Evolutionary conservation across 1,140 invertebrate genomes (phyloP), one percentile per base, ranked within the genome.

Genomic region (Wasmannia auropunctata): DNA sequence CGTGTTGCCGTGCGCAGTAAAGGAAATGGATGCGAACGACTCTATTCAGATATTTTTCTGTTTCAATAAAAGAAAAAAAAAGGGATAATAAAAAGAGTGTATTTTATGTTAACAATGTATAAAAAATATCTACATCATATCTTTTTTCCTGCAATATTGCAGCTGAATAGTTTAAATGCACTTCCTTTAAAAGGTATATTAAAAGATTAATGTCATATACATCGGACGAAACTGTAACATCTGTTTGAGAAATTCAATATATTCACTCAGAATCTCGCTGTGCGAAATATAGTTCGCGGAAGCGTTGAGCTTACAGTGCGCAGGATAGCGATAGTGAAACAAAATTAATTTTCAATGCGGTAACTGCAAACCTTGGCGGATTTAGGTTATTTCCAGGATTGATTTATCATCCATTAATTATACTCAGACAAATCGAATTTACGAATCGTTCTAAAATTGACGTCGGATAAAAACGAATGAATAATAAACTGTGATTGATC

Each of bases 331-430:
- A 40, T 56, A n/a, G 63, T 37, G 34, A 58, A 81, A 72, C 65
- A 31, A 81, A 72, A 72, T 70, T 72, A 81, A 81, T 81, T 58
- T 58, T 81, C 49, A n/a, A 43, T 54, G 54, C 14, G 43, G 51
- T 22, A 58, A 40, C n/a, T 22, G 37, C 67, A 28, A 58, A 83
- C 40, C 79, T 83, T 74, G 65, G 51, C 31, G 37, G 34, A 83
- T 67, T 46, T 69, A 49, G 46, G 14, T 31, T 86, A 72, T 83
- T 54, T 49, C 49, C 46, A 16, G 19, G 19, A 58, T 46, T 46
- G 72, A 40, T 70, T 65, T 25, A 72, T 86, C 75, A 49, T 60
- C 22, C 76, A 74, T 87, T 85, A 88, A 87, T 88, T 85, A 87
- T 46, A 22, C 14, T 22, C 43, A 19, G 49, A 46, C 67, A 54